Percentiles rank a stretch among this genome's conserved stretches.
These are phyloP conservation scores for Meghimatium bilineatum DNA, from an alignment of 2,888 invertebrate genomes.

Conservation along the genomic window DNA sequence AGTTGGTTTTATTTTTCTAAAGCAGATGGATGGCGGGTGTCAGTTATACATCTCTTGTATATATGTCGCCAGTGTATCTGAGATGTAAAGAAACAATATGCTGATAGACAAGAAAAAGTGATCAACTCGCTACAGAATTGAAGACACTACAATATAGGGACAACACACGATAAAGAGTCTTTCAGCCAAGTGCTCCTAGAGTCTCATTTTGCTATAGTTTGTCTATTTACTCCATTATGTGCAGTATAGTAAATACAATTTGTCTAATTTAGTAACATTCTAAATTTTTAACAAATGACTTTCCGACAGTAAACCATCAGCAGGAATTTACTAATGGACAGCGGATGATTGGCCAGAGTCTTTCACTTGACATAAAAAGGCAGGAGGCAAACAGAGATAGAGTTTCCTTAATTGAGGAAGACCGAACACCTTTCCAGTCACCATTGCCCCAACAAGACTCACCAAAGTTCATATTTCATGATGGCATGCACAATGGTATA, in stretches of 20 bases:
- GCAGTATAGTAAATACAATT: neutral
- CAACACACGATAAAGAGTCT: no score
- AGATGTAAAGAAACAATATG: no score
- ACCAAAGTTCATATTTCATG: constrained; percentile 29
- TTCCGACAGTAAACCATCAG: constrained; percentile 9
- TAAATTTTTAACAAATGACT: neutral
- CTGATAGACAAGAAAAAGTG: no score
- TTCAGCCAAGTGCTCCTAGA: no score
- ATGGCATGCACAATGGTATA: constrained; percentile 29
- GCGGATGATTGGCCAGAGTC: neutral
- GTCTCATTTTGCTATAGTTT: no score
- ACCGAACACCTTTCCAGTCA: constrained; percentile 40
- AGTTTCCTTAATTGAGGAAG: constrained; percentile 1
- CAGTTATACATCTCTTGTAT: no score
- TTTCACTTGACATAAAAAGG: constrained; percentile 2
- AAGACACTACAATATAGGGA: no score
- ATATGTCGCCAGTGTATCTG: no score
- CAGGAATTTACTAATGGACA: neutral
- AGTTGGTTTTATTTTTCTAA: no score
- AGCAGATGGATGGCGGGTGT: no score
- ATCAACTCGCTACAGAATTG: no score
- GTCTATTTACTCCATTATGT: no score
- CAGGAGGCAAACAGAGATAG: neutral
- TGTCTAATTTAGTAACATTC: neutral
- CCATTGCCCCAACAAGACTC: constrained; percentile 35